Conservation (phyloP, 2,113 vertebrate genomes). For the Lanius collurio region DNA sequence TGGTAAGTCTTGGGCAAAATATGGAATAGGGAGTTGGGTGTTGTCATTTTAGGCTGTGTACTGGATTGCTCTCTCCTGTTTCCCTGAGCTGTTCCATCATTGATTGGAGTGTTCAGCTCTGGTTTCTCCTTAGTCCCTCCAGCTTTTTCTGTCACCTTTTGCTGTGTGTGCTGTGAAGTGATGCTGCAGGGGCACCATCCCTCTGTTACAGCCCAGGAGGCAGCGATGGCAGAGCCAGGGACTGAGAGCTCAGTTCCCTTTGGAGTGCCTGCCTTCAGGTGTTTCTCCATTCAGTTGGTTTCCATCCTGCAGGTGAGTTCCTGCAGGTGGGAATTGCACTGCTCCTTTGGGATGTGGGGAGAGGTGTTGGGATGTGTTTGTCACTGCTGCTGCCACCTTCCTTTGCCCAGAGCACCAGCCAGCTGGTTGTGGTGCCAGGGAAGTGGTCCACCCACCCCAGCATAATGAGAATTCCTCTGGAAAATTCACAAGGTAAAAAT, state of each 20-base stretch:
- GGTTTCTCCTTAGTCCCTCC: not conserved
- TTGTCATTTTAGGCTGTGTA: not conserved
- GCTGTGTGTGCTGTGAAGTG: not conserved
- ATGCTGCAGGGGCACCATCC: not conserved
- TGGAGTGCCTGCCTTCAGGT: not conserved
- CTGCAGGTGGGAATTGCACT: not conserved
- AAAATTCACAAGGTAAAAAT: accelerated
- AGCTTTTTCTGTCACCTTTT: not conserved
- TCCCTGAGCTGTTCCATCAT: not conserved
- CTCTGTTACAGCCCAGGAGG: not conserved
- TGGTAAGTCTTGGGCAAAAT: not conserved
- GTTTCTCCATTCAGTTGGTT: not conserved
- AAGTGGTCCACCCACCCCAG: not conserved
- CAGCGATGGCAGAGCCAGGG: not conserved
- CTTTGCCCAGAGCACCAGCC: not conserved
- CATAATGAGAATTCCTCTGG: not conserved
- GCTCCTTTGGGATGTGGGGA: not conserved
- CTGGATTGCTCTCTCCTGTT: not conserved
- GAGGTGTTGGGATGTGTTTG: not conserved
- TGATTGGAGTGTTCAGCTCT: not conserved
- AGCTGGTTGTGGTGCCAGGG: not conserved
- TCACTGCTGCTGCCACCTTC: not conserved
- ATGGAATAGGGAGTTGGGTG: not conserved
- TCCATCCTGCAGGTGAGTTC: not conserved
- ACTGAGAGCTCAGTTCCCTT: not conserved